These are phyloP conservation scores for Siniperca undulata DNA, from an alignment of 2,797 vertebrate genomes.

Conservation along the genomic window DNA sequence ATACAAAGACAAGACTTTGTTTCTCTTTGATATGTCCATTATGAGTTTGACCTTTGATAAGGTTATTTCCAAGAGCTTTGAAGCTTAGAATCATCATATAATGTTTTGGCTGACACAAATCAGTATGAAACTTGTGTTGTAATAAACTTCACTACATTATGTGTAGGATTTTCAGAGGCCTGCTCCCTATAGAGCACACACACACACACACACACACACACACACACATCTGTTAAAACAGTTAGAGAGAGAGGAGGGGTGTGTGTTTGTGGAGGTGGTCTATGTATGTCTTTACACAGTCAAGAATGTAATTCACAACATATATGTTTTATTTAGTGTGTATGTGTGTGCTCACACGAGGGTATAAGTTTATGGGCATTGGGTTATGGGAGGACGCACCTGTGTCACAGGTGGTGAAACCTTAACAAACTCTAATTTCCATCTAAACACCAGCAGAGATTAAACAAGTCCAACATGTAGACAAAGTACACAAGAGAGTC, in stretches of 20 bases:
- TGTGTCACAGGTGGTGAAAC: conserved; percentile 49
- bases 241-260: not conserved
- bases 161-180: conserved; percentile 43
- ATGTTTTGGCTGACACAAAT: conserved; percentile 23
- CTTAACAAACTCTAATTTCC: conserved; percentile 30
- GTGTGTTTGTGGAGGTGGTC: conserved; percentile 15
- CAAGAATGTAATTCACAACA: conserved; percentile 7
- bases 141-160: conserved; percentile 45
- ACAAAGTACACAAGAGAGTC: not conserved
- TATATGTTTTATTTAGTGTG: conserved; percentile 4
- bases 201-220: conserved; percentile 46
- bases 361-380: not conserved
- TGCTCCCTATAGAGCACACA: conserved; percentile 21
- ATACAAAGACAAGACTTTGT: not conserved
- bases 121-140: conserved; percentile 30
- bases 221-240: conserved; percentile 59
- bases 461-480: conserved; percentile 42
- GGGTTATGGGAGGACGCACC: not conserved
- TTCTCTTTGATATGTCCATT: not conserved
- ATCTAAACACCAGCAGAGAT: conserved; percentile 46
- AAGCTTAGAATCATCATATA: not conserved
- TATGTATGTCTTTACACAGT: conserved; percentile 3
- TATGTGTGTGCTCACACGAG: not conserved
- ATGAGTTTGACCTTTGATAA: conserved; percentile 16
- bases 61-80: not conserved